These are phyloP conservation scores for Diaphora mendica DNA, from an alignment of 2,888 invertebrate genomes.

Conservation along the genomic window DNA sequence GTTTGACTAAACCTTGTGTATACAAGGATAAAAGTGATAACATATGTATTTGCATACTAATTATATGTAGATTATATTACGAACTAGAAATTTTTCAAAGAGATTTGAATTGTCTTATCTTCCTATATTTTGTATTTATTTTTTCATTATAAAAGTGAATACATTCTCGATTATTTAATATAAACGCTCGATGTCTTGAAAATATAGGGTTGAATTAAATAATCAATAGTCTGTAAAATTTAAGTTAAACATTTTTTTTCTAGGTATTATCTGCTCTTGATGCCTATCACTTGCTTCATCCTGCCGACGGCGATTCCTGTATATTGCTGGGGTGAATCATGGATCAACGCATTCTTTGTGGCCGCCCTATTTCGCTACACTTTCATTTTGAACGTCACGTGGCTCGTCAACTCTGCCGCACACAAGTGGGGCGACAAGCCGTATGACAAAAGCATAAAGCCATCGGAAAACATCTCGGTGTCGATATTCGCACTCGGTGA, in stretches of 20 bases:
- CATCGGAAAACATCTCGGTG: conserved; percentile 90
- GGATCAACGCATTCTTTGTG: conserved; percentile 89
- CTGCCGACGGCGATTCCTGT: conserved; percentile 92
- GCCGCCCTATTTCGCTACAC: conserved; percentile 92
- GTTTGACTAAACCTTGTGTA: neutral
- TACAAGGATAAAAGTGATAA: neutral
- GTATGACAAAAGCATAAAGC: conserved; percentile 91
- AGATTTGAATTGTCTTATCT: neutral
- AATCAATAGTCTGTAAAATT: no score
- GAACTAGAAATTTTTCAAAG: neutral
- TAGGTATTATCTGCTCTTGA: conserved; percentile 91
- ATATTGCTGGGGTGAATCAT: conserved; percentile 92
- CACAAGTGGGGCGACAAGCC: conserved; percentile 93
- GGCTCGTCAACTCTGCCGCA: conserved; percentile 96
- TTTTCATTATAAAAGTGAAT: neutral
- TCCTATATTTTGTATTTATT: neutral
- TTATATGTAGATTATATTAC: neutral
- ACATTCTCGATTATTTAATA: no score
- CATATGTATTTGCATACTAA: neutral
- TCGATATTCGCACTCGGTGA: conserved; percentile 90
- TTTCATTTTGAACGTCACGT: conserved; percentile 93
- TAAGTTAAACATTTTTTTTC: neutral
- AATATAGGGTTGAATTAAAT: neutral
- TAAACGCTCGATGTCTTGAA: neutral
- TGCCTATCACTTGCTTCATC: conserved; percentile 91